phyloP scores from a whole-genome alignment of 92 coral and sea anemone species.

The Epizoanthus scotinus region DNA sequence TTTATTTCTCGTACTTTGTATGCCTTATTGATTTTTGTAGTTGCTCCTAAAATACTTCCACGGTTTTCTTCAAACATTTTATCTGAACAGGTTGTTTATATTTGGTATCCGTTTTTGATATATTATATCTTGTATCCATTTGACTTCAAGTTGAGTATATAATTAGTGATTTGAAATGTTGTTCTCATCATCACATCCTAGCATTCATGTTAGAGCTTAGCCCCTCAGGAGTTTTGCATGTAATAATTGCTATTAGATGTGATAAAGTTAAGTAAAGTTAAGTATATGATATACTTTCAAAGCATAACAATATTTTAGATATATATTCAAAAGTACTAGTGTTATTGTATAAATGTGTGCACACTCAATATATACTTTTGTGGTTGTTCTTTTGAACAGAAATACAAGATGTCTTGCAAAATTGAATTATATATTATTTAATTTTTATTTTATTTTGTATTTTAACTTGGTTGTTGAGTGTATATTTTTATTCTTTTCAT shows the following conservation, averaged over 20 bases:
- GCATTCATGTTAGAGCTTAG: too few relatives aligned
- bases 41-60: too few relatives aligned
- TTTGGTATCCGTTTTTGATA: background rate
- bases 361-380: background rate
- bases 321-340: too few relatives aligned
- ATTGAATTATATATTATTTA: background rate
- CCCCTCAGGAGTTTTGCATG: background rate
- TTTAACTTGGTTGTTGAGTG: slow-evolving; percentile 12
- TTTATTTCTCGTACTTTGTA: too few relatives aligned
- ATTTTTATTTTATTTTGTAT: background rate
- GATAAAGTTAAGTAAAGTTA: background rate
- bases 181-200: too few relatives aligned
- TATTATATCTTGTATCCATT: too few relatives aligned
- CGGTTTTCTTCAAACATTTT: too few relatives aligned
- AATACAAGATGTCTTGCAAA: slow-evolving; percentile 1
- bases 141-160: too few relatives aligned
- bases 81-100: background rate
- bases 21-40: too few relatives aligned
- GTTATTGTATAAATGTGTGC: background rate
- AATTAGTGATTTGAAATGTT: background rate
- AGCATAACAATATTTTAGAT: too few relatives aligned
- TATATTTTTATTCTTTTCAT: background rate
- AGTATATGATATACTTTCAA: too few relatives aligned
- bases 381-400: too few relatives aligned
- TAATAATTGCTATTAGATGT: background rate